Base-by-base conservation (phyloP, 1,140 invertebrate genomes). In the Gryllus bimaculatus region DNA sequence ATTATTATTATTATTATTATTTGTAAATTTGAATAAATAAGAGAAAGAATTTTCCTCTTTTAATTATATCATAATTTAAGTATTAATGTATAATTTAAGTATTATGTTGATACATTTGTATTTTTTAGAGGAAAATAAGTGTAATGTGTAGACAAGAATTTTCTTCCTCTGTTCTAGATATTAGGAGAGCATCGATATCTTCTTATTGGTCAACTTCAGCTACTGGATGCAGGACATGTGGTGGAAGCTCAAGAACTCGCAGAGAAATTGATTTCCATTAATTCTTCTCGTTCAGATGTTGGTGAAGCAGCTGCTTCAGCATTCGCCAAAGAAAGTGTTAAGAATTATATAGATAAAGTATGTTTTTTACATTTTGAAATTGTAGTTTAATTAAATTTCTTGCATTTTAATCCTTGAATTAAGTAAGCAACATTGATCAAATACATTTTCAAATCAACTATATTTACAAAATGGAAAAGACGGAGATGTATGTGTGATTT, bases 141-240 rank as follows among this genome's bases (percentile, higher is more conserved):
- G 7, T 15, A n/a, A 20, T 15, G 8, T 73, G 18, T 4, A n/a
- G 3, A 15, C 0, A 78, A 8, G 4, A 15, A 20, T 78, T 78
- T 7, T 8, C 12, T 39, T 47, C 21, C 20, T 78, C 8, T 77
- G 20, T 77, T 48, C 48, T n/a, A 78, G 47, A 49, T 49, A 49
- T 21, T 20, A 18, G 13, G 13, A 18, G 54, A 26, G 47, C 83
- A 90, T 81, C 91, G 93, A 83, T 82, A 90, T 80, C 83, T 95
- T 21, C 85, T 97, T 0, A 87, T 89, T 75, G 86, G 92, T 47
- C 95, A 97, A 84, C 84, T 97, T 18, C 88, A 90, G 76, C 87
- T 97, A 10, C 84, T 98, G 6, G 88, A 94, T 81, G 86, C 89
- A 76, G 96, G 96, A 0, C 89, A 91, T 83, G 87, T 94, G 1